phyloP scores from a whole-genome alignment of 2,797 vertebrate species.

The Eulemur coronatus region DNA sequence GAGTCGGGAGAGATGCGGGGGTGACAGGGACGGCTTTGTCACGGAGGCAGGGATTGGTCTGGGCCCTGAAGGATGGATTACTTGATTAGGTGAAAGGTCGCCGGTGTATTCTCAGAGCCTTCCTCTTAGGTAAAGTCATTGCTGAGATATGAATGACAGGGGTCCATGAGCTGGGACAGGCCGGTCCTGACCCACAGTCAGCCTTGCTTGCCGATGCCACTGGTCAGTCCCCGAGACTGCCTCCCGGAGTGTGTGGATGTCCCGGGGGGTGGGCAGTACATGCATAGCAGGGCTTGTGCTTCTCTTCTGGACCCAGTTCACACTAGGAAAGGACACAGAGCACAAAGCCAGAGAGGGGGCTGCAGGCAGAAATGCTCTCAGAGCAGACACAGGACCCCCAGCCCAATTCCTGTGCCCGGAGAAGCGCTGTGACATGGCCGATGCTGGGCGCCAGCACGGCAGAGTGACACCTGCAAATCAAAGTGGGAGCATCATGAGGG shows the following conservation, averaged over 20 bases:
- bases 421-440: too few species aligned
- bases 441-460: not conserved
- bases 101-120: not conserved
- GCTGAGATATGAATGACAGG: not conserved
- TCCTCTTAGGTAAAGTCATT: not conserved
- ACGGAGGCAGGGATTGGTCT: not conserved
- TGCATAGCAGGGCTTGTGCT: not conserved
- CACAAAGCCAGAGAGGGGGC: not conserved
- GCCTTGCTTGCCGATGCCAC: not conserved
- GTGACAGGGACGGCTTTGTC: not conserved
- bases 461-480: not conserved
- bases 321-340: not conserved
- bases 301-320: not conserved
- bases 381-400: not conserved
- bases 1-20: not conserved
- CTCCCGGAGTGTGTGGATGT: too few species aligned
- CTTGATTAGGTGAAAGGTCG: not conserved
- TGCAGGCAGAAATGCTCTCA: not conserved
- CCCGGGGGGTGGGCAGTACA: not conserved
- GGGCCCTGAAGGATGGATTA: not conserved
- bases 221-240: not conserved
- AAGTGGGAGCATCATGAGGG: too few species aligned
- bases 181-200: not conserved
- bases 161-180: too few species aligned
- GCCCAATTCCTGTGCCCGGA: not conserved